These are phyloP conservation scores for Mycetomoellerius zeteki DNA, from an alignment of 1,140 invertebrate genomes.

Conservation along the genomic window DNA sequence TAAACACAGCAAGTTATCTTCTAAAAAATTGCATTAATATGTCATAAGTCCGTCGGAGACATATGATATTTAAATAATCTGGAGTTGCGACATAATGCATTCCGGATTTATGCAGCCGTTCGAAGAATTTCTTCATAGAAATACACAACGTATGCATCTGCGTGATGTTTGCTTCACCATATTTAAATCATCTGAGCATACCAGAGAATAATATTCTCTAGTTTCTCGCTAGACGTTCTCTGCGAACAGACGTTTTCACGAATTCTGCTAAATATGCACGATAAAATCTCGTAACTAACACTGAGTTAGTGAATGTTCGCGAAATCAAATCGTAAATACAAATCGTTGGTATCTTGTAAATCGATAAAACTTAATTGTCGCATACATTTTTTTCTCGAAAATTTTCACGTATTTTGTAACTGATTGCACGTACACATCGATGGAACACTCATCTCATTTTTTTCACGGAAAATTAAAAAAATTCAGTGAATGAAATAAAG, in stretches of 20 bases:
- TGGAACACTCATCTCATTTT: not conserved
- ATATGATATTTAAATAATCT: slow-evolving; percentile 44
- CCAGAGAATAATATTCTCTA: not conserved
- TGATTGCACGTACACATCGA: not conserved
- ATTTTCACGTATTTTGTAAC: slow-evolving; percentile 3
- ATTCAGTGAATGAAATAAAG: not conserved
- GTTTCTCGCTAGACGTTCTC: not conserved
- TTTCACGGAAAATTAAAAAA: not conserved
- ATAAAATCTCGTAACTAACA: slow-evolving; percentile 27
- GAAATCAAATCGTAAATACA: slow-evolving; percentile 20
- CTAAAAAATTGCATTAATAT: slow-evolving; percentile 43
- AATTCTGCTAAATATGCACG: not conserved
- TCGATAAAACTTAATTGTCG: slow-evolving; percentile 28
- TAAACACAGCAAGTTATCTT: not conserved
- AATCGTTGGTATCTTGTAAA: not conserved
- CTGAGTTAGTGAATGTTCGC: not conserved
- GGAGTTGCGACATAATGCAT: slow-evolving; percentile 14
- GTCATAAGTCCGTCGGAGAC: not conserved
- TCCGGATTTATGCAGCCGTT: slow-evolving; percentile 29
- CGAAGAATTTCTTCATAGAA: not conserved
- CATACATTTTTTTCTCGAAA: not conserved
- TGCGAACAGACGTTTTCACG: not conserved
- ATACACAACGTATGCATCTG: not conserved
- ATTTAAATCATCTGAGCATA: slow-evolving; percentile 43
- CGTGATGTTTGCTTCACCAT: slow-evolving; percentile 31